Conservation (phyloP, 2,113 vertebrate genomes). For the Paradoxurus hermaphroditus region DNA sequence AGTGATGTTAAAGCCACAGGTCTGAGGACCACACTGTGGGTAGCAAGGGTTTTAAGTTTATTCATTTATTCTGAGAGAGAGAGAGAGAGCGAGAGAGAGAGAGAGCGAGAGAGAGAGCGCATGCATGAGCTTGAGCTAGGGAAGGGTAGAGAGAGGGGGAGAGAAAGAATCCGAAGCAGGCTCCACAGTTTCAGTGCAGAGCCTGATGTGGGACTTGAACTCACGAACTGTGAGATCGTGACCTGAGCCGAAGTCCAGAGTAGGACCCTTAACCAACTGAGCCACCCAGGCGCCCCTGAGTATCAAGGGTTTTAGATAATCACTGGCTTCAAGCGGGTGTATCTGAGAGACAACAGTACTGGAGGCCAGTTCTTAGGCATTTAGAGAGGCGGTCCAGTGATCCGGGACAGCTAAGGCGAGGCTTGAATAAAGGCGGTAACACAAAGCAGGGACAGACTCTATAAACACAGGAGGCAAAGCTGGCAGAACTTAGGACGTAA, state of each 20-base stretch:
- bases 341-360: background rate
- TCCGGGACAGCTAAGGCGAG: background rate
- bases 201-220: too few species aligned
- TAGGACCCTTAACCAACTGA: too few species aligned
- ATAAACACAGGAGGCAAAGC: background rate
- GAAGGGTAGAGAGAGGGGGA: too few species aligned
- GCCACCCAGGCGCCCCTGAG: too few species aligned
- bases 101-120: too few species aligned
- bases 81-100: too few species aligned
- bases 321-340: background rate
- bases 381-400: background rate
- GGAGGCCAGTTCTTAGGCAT: background rate
- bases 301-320: background rate
- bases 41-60: background rate
- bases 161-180: too few species aligned
- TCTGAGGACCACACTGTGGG: background rate
- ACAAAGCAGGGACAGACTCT: background rate
- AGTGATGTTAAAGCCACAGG: background rate
- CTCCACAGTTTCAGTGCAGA: too few species aligned
- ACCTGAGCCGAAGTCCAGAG: too few species aligned
- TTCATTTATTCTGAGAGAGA: too few species aligned
- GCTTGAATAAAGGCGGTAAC: background rate
- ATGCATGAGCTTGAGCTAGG: too few species aligned
- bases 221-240: too few species aligned
- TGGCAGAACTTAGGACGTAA: background rate